Conservation (phyloP, 1,140 invertebrate genomes). For the Lethocerus indicus region DNA sequence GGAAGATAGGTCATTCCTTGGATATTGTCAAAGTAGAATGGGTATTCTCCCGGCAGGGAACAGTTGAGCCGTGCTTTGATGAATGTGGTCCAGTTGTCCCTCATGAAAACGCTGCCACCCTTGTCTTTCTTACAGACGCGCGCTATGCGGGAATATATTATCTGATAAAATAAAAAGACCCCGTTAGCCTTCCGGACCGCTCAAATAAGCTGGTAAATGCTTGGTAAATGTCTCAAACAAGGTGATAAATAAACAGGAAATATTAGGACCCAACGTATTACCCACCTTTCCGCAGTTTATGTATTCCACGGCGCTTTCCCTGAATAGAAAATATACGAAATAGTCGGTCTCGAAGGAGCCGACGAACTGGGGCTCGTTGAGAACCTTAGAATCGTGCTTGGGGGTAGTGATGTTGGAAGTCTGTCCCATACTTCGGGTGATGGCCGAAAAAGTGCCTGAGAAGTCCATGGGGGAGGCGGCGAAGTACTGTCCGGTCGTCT, state of each 20-base stretch:
- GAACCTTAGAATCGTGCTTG: slow-evolving; percentile 80
- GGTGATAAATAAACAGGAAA: background rate
- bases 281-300: slow-evolving; percentile 83
- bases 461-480: slow-evolving; percentile 72
- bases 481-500: slow-evolving; percentile 54
- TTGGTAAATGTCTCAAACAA: background rate
- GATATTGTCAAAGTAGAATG: slow-evolving; percentile 90
- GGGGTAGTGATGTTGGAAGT: slow-evolving; percentile 41
- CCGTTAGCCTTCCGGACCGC: background rate
- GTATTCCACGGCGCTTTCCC: slow-evolving; percentile 80
- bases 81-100: slow-evolving; percentile 85
- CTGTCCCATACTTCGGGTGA: slow-evolving; percentile 34
- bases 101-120: slow-evolving; percentile 51
- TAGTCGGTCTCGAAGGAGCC: slow-evolving; percentile 76
- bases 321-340: slow-evolving; percentile 81
- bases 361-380: slow-evolving; percentile 87
- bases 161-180: slow-evolving; percentile 30
- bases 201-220: background rate
- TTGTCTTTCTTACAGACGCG: slow-evolving; percentile 83
- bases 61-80: slow-evolving; percentile 84
- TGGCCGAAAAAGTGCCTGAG: slow-evolving; percentile 60
- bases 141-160: slow-evolving; percentile 78
- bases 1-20: slow-evolving; percentile 67
- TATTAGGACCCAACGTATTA: background rate
- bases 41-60: slow-evolving; percentile 75